Base-by-base conservation (phyloP, 2,888 invertebrate genomes). In the Xanthia icteritia region DNA sequence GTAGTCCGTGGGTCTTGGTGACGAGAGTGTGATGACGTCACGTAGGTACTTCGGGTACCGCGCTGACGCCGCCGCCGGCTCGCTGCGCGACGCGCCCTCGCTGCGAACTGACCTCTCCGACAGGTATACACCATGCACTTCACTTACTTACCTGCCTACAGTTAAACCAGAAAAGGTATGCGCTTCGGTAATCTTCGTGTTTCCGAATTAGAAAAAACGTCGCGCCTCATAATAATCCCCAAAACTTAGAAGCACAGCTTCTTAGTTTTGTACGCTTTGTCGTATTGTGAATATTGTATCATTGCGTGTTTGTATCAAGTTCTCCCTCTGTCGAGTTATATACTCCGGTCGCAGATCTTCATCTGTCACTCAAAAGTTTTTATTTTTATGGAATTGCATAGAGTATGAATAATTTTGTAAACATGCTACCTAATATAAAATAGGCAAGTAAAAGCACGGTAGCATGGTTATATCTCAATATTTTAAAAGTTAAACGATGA, bases 81-180 rank as follows among this genome's bases (percentile, higher is more conserved):
- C 92, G 88, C 91, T 91, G 88, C 93, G 93, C 68, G 95, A 91
- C 92, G 93, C 94, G 89, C 91, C 92, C 76, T 94, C 95, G 82
- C 91, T 94, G 72, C 93, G 94, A 86, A 95, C 96, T 48, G 96
- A 95, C 89, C 79, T 92, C 86, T 96, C 96, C 84, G 96, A 96
- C 95, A 96, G 96, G 96, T 96, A 94, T 39, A 27, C 73, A 15
- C 31, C 63, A 5, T 67, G 31, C 60, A 36, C 45, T 39, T 20
- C 73, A 17, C 66, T 60, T 20, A 39, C 45, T 9, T 66, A 15
- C 39, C n/a, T n/a, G 39, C 5, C 13, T 39, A 60, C 48, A 17
- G 9, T 67, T 15, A 31, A 31, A 51, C 67, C 17, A 31, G 9
- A 51, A 36, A 51, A 3, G 9, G 51, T 51, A 17, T n/a, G 51